These are phyloP conservation scores for Erinaceus europaeus DNA, from an alignment of 2,113 vertebrate genomes.

Conservation along the genomic window DNA sequence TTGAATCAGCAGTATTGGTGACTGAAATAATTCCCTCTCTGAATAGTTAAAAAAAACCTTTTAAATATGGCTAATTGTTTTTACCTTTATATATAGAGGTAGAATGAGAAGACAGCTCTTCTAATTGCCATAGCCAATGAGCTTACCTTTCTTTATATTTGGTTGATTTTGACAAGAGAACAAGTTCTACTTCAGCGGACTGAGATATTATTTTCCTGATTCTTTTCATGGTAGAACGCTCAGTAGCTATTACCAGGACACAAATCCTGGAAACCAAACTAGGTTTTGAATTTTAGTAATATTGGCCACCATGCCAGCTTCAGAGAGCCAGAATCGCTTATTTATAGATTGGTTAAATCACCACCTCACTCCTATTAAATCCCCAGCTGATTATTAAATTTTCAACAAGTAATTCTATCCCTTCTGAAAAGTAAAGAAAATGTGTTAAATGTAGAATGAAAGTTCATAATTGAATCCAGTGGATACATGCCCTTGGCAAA, in stretches of 20 bases:
- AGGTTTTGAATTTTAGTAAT: slow-evolving; percentile 35
- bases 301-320: background rate
- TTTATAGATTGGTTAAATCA: slow-evolving; percentile 47
- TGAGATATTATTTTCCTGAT: background rate
- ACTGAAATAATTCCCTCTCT: slow-evolving; percentile 42
- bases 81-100: background rate
- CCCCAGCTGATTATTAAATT: slow-evolving; percentile 10
- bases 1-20: slow-evolving; percentile 31
- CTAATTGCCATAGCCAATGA: background rate
- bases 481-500: background rate
- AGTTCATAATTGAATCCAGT: background rate
- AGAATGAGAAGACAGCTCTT: slow-evolving; percentile 30
- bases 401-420: slow-evolving; percentile 36
- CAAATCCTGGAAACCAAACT: slow-evolving; percentile 11
- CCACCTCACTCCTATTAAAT: background rate
- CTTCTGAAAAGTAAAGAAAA: slow-evolving; percentile 32
- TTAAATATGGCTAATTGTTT: slow-evolving; percentile 42
- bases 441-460: slow-evolving; percentile 17
- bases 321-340: slow-evolving; percentile 3
- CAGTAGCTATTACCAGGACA: background rate
- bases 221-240: slow-evolving; percentile 5
- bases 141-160: slow-evolving; percentile 15
- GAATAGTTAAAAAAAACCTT: slow-evolving; percentile 39
- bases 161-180: slow-evolving; percentile 16
- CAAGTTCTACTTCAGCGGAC: background rate